Evolutionary conservation across 2,113 vertebrate species (phyloP), one percentile per base, ranked within the genome.

Genomic region (Chauna torquata): DNA sequence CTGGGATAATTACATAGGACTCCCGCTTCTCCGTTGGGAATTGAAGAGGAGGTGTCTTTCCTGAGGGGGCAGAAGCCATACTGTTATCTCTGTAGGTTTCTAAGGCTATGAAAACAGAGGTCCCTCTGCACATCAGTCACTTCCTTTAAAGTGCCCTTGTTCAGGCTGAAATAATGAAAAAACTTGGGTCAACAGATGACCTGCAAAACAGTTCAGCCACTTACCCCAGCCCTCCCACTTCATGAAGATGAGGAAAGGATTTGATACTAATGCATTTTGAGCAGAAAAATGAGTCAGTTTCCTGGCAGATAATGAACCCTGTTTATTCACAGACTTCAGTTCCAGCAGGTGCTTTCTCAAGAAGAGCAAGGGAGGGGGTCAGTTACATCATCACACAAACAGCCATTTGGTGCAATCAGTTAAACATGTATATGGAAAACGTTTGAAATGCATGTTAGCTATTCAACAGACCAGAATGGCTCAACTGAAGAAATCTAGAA

Each of bases 201-300:
- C n/a, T 28, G 23, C 30, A 85, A 32, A 14, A 55, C 32, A 95
- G 87, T 45, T 91, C 89, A 76, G 86, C 42, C 83, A 91, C 42
- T 87, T 69, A 85, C 12, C 25, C 82, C 68, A 81, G 86, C 66
- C 61, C 86, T 91, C 57, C 50, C 54, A 86, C 68, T 96, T 93
- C 83, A 92, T 58, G 78, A 98, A 97, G 86, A 79, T 6, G 94
- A 38, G 40, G 50, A 86, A 96, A 95, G 93, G 55, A 97, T 90
- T 96, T 91, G 55, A 93, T 89, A 92, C 76, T 74, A 76, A 92
- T 78, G 81, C 80, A 97, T 96, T 97, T 96, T 61, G 75, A 84
- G 94, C 16, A 94, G 87, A 94, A 97, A 97, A 97, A 95, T 96
- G 93, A 97, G 80, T 97, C 97, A 91, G 71, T 88, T 97, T 97